Evolutionary conservation across 2,888 invertebrate species (phyloP), one percentile per base, ranked within the genome.

Genomic region (Leptopilina drosophilae): DNA sequence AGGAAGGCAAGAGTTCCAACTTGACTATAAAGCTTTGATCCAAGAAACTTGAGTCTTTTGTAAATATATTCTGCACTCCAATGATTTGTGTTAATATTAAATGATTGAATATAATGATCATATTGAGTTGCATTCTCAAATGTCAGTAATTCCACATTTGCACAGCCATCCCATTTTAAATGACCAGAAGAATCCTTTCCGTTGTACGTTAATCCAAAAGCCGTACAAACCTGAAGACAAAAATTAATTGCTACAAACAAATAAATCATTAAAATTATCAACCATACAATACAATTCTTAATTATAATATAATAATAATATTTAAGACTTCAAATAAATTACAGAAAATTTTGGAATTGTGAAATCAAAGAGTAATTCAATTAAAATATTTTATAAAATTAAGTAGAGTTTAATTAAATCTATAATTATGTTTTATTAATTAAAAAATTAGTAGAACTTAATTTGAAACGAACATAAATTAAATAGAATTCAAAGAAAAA

Each of bases 41-140:
- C 97, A 73, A 99, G 93, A 91, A 98, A 99, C 89, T 96, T 97
- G 64, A 99, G 93, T 4, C 99, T 94, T 90, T 99, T 99, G 93
- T 98, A 99, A 33, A 99, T 93, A 91, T 99, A 98, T 92, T 97
- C 96, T 0, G 96, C 96, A 79, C 98, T 96, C 96, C 99, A 99
- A 77, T 95, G 94, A 92, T 99, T 99, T 0, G 99, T 99, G 92
- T 98, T 98, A 81, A 96, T 96, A 92, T 99, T 99, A 92, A 99
- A 99, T 64, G 98, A 96, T 80, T 95, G 94, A 66, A 99, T 97
- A 90, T 98, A 96, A 87, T 97, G 96, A 81, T 96, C 95, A 93
- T 98, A 97, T 83, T 96, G 95, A 12, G 95, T 95, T 4, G 97
- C 96, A 59, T 95, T 94, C 92, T 99, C 98, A 89, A 97, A 96